phyloP scores from a whole-genome alignment of 2,888 invertebrate genomes.

The Baronia brevicornis region DNA sequence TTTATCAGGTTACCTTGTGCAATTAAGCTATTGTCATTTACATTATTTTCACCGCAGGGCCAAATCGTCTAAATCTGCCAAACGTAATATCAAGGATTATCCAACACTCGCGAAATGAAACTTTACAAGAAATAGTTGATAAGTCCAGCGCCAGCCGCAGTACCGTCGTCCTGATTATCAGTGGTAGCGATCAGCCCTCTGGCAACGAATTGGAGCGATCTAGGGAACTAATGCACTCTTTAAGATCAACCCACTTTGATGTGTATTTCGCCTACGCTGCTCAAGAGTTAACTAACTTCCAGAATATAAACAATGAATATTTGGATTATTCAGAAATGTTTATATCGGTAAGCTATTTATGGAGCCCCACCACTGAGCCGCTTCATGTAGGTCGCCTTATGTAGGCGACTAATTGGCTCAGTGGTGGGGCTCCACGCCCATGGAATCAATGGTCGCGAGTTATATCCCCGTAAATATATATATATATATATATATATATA shows the following conservation, averaged over 20 bases:
- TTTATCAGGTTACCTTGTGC: not conserved
- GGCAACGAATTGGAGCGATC: slow-evolving; percentile 54
- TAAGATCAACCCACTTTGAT: slow-evolving; percentile 67
- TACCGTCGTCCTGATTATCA: slow-evolving; percentile 69
- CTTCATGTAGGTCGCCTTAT: too few relatives aligned
- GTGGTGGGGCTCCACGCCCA: too few relatives aligned
- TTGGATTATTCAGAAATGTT: slow-evolving; percentile 68
- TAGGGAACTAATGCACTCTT: slow-evolving; percentile 50
- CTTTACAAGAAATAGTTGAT: slow-evolving; percentile 42
- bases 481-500: slow-evolving; percentile 3
- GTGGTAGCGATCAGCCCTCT: slow-evolving; percentile 62
- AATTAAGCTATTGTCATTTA: not conserved
- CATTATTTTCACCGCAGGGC: slow-evolving; percentile 71
- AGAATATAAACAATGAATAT: slow-evolving; percentile 61
- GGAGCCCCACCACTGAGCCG: too few relatives aligned
- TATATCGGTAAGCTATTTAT: slow-evolving; percentile 52
- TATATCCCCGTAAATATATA: slow-evolving; percentile 16
- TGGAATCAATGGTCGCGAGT: too few relatives aligned
- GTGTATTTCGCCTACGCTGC: slow-evolving; percentile 72
- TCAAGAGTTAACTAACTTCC: slow-evolving; percentile 52
- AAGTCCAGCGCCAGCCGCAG: slow-evolving; percentile 53
- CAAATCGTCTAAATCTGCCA: slow-evolving; percentile 65
- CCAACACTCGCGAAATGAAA: slow-evolving; percentile 59
- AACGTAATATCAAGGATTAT: slow-evolving; percentile 64
- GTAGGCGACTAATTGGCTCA: too few relatives aligned